Evolutionary conservation across 2,797 vertebrate species (phyloP), one percentile per base, ranked within the genome.

Genomic region (Petrocephalus sullivani): DNA sequence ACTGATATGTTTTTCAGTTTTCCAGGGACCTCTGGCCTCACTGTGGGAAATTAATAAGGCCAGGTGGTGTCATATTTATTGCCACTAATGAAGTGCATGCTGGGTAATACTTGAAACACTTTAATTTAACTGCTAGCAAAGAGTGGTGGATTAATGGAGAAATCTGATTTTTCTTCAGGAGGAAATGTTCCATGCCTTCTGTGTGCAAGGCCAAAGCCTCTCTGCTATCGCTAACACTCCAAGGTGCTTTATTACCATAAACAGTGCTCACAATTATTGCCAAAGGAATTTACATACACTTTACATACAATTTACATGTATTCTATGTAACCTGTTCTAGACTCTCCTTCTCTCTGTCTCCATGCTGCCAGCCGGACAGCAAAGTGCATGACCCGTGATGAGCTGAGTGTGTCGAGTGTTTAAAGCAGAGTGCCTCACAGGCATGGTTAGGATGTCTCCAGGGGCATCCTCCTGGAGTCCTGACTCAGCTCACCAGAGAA

Each of bases 21-120:
- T 86, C 54, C 54, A 57, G 23, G 16, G 12, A 56, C 60, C 87
- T 78, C 49, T 87, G 49, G 71, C 87, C 9, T 64, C 41, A 49
- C 87, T 87, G 49, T 19, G 49, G 86, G 58, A 53, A 51, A 37
- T 56, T 23, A 37, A 87, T 28, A 28, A 87, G 64, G 71, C 87
- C 71, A 78, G 71, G 33, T 78, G 71, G 71, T 78, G 64, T 53
- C 1, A 58, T 75, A 82, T 37, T 60, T 82, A 88, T 82, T 46
- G 19, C 71, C 54, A 49, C 71, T 88, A 28, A 82, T 14, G 37
- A 60, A 46, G 57, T 87, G 86, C 58, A 87, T 87, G 37, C 58
- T 87, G 86, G 86, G 86, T 87, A 67, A 51, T 61, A 87, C 41
- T 64, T n/a, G 56, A 60, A 87, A 64, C 86, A 64, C 60, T 64